Evolutionary conservation across 2,888 invertebrate species (phyloP), one percentile per base, ranked within the genome.

Genomic region (Acanthosepion lycidas): DNA sequence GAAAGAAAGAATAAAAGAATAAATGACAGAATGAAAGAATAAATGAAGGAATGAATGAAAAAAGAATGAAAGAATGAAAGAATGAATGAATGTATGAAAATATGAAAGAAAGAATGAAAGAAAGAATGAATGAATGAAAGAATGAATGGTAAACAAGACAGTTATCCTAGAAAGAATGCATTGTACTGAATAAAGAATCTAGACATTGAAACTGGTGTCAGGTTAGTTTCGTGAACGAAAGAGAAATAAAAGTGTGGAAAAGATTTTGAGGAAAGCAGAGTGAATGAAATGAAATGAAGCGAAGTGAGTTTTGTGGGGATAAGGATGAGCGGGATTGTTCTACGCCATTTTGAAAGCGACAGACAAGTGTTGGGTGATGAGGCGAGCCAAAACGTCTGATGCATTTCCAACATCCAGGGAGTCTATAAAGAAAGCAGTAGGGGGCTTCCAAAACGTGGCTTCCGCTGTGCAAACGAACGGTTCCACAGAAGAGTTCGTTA

Each of bases 371-470:
- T 78, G 78, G n/a, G 78, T 15, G n/a, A 78, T 78, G 78, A 78
- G 78, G 15, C 15, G 78, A 78, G 78, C n/a, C 78, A 78, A 78
- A 78, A 33, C 78, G 78, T n/a, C 78, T 33, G n/a, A 78, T 78
- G n/a, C n/a, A n/a, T n/a, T 78, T 78, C 78, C n/a, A 78, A 33
- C n/a, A 78, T 78, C 78, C 78, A 78, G 15, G 78, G n/a, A n/a
- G 78, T n/a, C 78, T 78, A 78, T 33, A n/a, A n/a, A 78, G n/a
- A n/a, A 33, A 78, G 8, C 78, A 23, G 78, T 78, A 78, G 78
- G 78, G 78, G n/a, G 78, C 78, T 78, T 33, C 78, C n/a, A 78
- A 78, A n/a, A 78, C n/a, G 78, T 78, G 78, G 33, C 78, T n/a
- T 20, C 78, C n/a, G n/a, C 78, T 78, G n/a, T 9, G 78, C n/a